Evolutionary conservation across 2,113 vertebrate genomes (phyloP), one percentile per base, ranked within the genome.

Genomic region (Pangasianodon gigas): DNA sequence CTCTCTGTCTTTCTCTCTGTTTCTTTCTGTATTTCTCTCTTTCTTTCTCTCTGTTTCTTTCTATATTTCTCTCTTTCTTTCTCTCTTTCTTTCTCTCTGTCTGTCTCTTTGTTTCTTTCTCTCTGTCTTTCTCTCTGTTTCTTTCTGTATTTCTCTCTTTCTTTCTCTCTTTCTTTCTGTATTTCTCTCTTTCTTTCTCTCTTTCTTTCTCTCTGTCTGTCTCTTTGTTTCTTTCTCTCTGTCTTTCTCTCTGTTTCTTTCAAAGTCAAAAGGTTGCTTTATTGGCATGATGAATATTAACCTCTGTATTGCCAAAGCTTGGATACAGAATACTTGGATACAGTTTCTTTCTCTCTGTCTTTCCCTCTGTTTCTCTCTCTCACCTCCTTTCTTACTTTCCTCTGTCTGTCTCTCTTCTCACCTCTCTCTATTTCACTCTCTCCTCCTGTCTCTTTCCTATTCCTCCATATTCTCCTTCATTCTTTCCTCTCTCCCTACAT

Each of bases 161-260:
- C 94, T 75, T 94, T 11, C 10, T 3, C 18, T 69, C 13, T 21
- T 29, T 44, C 9, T 84, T 6, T 65, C 32, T 44, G 9, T 60
- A 71, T 1, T 71, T 84, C 4, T 21, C 14, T 56, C 11, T 65
- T 60, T 1, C 77, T 84, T 2, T 21, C 14, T 56, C 10, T 67
- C 62, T 48, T 1, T 14, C 24, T 46, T 6, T 29, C 6, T 26
- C 9, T 10, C 2, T 41, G 26, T 60, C 19, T n/a, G 11, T 51
- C 84, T 2, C 32, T 41, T 18, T 7, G 37, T 94, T 94, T 81
- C 94, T 74, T 94, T 10, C 26, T 67, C 24, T n/a, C n/a, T 4
- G 4, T 56, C 24, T 32, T 18, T 26, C 10, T 48, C 8, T 51
- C 37, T 37, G 37, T 37, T 37, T 37, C 37, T 37, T 37, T 37